These are phyloP conservation scores for Xestoiulus laeticollis DNA, from an alignment of 2,888 invertebrate genomes.

Conservation along the genomic window DNA sequence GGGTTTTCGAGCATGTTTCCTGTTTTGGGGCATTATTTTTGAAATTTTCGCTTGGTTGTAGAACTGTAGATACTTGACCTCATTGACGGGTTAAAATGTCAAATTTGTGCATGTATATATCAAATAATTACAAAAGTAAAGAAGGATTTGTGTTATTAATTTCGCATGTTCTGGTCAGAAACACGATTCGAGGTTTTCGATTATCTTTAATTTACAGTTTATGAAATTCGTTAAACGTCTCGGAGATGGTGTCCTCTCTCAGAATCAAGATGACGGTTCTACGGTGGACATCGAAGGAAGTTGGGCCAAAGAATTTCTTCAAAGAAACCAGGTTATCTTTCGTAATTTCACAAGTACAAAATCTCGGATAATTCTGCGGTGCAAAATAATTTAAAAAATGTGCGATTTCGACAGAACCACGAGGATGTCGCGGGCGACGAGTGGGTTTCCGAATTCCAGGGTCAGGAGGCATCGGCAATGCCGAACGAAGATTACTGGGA, in stretches of 20 bases:
- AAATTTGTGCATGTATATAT: neutral
- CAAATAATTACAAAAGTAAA: neutral
- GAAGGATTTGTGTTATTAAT: neutral
- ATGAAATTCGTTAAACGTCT: slow-evolving; percentile 85
- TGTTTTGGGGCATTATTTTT: neutral
- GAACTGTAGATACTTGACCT: no score
- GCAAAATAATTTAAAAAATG: neutral
- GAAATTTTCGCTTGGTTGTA: neutral
- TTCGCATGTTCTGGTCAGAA: neutral
- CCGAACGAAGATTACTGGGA: slow-evolving; percentile 63
- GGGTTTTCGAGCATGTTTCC: neutral
- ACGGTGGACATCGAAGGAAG: slow-evolving; percentile 60
- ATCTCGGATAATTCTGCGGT: no score
- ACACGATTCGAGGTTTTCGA: neutral
- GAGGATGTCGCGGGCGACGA: slow-evolving; percentile 55
- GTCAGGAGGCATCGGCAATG: slow-evolving; percentile 61
- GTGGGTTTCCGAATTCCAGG: slow-evolving; percentile 67
- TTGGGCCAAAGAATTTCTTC: slow-evolving; percentile 63
- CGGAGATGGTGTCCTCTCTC: slow-evolving; percentile 71
- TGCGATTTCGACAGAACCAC: neutral
- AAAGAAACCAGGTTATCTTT: neutral
- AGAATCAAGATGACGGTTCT: slow-evolving; percentile 67
- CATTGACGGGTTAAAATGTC: no score
- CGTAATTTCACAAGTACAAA: neutral
- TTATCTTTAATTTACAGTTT: slow-evolving; percentile 69